These are phyloP conservation scores for Umimayanthus kanabou DNA, from an alignment of 92 coral and sea anemone species.

Conservation along the genomic window DNA sequence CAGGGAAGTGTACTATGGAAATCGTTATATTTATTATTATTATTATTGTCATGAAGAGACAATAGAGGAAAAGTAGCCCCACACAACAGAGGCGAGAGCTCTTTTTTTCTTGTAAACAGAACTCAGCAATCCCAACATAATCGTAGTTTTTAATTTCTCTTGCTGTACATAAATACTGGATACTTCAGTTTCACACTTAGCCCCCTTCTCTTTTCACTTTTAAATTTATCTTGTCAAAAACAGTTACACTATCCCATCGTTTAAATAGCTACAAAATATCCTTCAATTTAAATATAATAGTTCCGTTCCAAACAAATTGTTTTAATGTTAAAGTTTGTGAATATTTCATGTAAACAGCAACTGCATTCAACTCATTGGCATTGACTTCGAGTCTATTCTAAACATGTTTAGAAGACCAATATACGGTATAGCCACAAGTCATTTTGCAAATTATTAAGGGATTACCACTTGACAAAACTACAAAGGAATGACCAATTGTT, in stretches of 20 bases:
- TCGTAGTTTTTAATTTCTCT: background rate
- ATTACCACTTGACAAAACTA: background rate
- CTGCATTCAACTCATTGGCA: background rate
- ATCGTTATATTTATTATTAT: no score
- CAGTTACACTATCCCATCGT: background rate
- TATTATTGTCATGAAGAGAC: no score
- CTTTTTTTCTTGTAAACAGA: background rate
- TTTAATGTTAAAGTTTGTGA: background rate
- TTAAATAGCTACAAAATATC: conserved; percentile 42
- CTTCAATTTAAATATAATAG: conserved; percentile 28
- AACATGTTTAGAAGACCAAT: no score
- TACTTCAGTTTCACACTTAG: background rate
- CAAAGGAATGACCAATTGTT: background rate
- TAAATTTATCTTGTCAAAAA: background rate
- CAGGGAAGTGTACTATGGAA: no score
- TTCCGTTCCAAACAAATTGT: conserved; percentile 17
- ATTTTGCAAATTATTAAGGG: background rate
- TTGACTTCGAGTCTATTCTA: background rate
- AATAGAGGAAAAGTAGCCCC: background rate
- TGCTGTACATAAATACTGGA: conserved; percentile 21
- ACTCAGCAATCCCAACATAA: background rate
- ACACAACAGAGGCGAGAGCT: background rate
- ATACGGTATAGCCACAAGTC: background rate
- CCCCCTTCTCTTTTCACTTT: background rate
- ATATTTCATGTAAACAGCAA: background rate